phyloP scores from a whole-genome alignment of 2,113 vertebrate genomes.

The Mus musculus region DNA sequence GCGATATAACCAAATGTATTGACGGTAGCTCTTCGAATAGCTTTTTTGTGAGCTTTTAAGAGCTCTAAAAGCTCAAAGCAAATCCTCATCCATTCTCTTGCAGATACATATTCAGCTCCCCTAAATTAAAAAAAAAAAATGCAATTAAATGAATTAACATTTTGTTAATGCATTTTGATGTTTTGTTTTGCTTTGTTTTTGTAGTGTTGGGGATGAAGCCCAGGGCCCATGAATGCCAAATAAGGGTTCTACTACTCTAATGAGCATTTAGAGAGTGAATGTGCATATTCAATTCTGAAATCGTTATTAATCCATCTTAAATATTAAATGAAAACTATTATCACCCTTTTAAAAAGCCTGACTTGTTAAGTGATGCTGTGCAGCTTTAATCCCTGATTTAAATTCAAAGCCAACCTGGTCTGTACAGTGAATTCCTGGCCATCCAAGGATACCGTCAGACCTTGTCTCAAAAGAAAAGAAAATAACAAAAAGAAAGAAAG shows the following conservation, averaged over 20 bases:
- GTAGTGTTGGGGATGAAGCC: neutral
- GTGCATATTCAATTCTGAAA: conserved; percentile 43
- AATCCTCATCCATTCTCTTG: conserved; percentile 99
- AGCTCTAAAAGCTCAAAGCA: conserved; percentile 98
- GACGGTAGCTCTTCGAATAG: conserved; percentile 98
- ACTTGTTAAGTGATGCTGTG: neutral
- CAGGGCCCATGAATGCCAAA: neutral
- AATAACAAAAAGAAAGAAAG: neutral
- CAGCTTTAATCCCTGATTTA: neutral
- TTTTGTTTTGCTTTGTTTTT: neutral
- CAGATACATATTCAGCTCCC: conserved; percentile 99
- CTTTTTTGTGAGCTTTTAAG: conserved; percentile 98
- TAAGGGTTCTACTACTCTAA: neutral
- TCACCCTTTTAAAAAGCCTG: neutral
- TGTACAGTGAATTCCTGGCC: neutral
- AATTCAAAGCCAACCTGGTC: neutral
- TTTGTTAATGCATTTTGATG: neutral
- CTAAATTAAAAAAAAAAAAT: conserved; percentile 83
- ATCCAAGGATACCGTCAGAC: neutral
- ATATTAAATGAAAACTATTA: conserved; percentile 17
- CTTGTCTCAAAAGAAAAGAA: neutral
- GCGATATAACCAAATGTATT: conserved; percentile 99
- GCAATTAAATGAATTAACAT: neutral
- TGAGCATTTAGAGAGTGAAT: neutral
- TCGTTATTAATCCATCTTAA: neutral